phyloP scores from a whole-genome alignment of 2,797 vertebrate species.

The Adelosebastes latens region DNA sequence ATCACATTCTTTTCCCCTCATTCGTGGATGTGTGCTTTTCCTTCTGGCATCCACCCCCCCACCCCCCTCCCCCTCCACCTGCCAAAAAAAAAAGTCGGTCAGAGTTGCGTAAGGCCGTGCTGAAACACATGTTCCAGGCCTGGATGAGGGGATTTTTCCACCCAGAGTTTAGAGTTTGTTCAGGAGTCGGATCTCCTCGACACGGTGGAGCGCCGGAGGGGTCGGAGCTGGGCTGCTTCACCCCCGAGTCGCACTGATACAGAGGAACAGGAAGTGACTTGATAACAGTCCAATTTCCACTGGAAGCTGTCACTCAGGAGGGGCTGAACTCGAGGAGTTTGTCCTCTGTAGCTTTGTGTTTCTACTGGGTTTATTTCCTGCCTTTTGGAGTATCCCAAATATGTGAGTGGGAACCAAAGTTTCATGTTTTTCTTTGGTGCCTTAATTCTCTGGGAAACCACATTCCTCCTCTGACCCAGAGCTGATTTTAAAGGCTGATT shows the following conservation, averaged over 20 bases:
- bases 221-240: not conserved
- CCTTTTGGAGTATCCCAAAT: conserved; percentile 24
- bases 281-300: conserved; percentile 27
- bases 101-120: conserved; percentile 29
- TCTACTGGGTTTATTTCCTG: conserved; percentile 32
- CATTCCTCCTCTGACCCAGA: conserved; percentile 10
- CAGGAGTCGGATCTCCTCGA: conserved; percentile 42
- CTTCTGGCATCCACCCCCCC: no score
- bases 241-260: conserved; percentile 12
- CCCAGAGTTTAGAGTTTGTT: conserved; percentile 38
- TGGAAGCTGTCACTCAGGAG: conserved; percentile 53
- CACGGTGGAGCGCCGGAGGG: not conserved
- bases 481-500: not conserved
- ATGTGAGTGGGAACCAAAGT: conserved; percentile 41
- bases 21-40: not conserved
- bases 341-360: conserved; percentile 19
- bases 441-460: conserved; percentile 30
- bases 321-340: conserved; percentile 31
- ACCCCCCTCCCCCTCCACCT: conserved; percentile 22
- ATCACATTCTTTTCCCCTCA: not conserved
- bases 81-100: conserved; percentile 38
- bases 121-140: conserved; percentile 55
- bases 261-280: conserved; percentile 45
- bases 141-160: conserved; percentile 60
- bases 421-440: conserved; percentile 26